Percentiles rank a stretch among this genome's conserved stretches.
These are phyloP conservation scores for Salmo trutta DNA, from an alignment of 2,797 vertebrate genomes.

Conservation along the genomic window DNA sequence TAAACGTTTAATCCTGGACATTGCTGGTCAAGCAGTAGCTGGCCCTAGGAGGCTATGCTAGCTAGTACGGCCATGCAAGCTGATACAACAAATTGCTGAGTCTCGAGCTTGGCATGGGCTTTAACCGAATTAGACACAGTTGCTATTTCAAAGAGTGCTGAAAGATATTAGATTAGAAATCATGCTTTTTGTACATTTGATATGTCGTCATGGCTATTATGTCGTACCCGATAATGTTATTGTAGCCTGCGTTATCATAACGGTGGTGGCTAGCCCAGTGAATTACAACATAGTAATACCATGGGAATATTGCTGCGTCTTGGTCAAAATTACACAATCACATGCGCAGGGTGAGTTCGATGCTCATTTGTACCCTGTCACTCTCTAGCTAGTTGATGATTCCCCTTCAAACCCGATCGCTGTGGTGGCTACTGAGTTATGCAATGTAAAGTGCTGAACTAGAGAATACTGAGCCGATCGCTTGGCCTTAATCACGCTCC, in stretches of 20 bases:
- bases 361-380: slow-evolving; percentile 62
- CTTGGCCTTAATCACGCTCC: slow-evolving; percentile 38
- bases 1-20: neutral
- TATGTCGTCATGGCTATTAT: neutral
- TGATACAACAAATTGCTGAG: neutral
- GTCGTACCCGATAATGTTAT: neutral
- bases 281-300: neutral
- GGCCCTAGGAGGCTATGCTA: slow-evolving; percentile 9
- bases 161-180: neutral
- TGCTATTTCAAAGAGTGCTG: neutral
- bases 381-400: slow-evolving; percentile 58
- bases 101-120: neutral
- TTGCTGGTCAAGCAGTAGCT: neutral
- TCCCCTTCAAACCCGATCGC: slow-evolving; percentile 49
- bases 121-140: neutral
- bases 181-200: neutral
- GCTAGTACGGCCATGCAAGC: neutral
- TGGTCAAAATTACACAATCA: slow-evolving; percentile 18
- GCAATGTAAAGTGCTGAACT: slow-evolving; percentile 57
- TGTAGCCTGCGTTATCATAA: neutral
- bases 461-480: slow-evolving; percentile 24
- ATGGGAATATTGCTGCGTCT: neutral
- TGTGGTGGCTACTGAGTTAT: slow-evolving; percentile 62
- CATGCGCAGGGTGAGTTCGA: slow-evolving; percentile 55
- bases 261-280: neutral